Percentiles rank a stretch among this genome's conserved stretches.
Evolutionary conservation across 1,140 invertebrate species (phyloP).

Genomic region (Laupala kohalensis): DNA sequence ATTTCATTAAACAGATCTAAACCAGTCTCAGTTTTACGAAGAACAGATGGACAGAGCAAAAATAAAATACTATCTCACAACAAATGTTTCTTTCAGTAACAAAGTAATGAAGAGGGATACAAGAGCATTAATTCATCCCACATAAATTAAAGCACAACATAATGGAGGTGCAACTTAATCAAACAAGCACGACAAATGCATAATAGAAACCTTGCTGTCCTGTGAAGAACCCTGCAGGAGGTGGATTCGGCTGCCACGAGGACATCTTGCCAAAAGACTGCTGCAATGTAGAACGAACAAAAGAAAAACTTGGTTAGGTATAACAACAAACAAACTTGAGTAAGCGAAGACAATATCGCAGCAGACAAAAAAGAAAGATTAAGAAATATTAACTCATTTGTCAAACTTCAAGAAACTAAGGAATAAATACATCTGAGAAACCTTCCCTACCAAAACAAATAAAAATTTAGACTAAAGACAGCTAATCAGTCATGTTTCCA

Average conservation of each 20-base stretch:
- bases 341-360: background rate
- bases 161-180: background rate
- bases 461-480: too few relatives aligned
- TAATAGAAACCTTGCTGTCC: constrained; percentile 9
- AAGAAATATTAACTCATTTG: too few relatives aligned
- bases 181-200: background rate
- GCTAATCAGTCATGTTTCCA: too few relatives aligned
- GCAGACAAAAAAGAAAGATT: background rate
- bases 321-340: background rate
- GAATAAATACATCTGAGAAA: too few relatives aligned
- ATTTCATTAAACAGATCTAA: too few relatives aligned
- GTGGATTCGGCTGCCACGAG: constrained; percentile 5
- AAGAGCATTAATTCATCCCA: background rate
- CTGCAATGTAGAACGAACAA: background rate
- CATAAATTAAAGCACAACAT: background rate
- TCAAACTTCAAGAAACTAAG: too few relatives aligned
- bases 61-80: too few relatives aligned
- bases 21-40: too few relatives aligned
- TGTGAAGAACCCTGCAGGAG: constrained; percentile 6
- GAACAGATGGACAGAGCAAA: too few relatives aligned
- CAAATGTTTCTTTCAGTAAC: too few relatives aligned
- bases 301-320: constrained; percentile 1
- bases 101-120: too few relatives aligned
- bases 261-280: constrained; percentile 3
- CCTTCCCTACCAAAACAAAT: too few relatives aligned